Evolutionary conservation across 1,140 invertebrate species (phyloP), one percentile per base, ranked within the genome.

Genomic region (Drosophila pandora): DNA sequence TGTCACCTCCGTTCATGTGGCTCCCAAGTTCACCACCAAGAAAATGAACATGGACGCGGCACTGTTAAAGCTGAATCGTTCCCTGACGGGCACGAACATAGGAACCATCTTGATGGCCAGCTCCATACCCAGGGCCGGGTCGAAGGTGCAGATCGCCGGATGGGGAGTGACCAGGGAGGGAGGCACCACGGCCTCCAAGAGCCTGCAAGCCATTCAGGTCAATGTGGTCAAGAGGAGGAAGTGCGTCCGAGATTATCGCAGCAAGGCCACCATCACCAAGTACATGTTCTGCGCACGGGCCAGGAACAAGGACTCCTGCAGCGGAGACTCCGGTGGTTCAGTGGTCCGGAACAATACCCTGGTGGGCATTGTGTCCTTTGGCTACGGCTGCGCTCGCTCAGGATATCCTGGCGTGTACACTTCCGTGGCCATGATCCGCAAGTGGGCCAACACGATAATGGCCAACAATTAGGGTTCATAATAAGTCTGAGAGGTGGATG

Each of bases 281-380:
- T 52, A 17, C n/a, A 85, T 85, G 82, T 62, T 87, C 22, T 85
- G 82, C 45, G 82, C 74, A 12, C 47, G 52, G 0, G 58, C 28
- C 4, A 13, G 3, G 3, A 30, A 48, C 3, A 61, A 37, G 52
- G 82, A 85, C 47, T 25, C 82, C 0, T 85, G 82, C 74, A 78
- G 69, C 34, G 82, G 82, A 0, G 82, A 85, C 39, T 85, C 82
- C 0, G 82, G 82, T 3, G 82, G 82, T 3, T 43, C 74, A 0
- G 49, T 32, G 6, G 48, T 53, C 1, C 32, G 34, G 9, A 49
- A 65, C 32, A 28, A n/a, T 3, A 12, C 13, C 6, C 22, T 85
- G 4, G 6, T 65, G 22, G 82, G 74, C 7, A 69, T 85, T 13
- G 78, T 81, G 1, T 85, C 82, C 30, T 87, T 76, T 23, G 82